Evolutionary conservation across 1,140 invertebrate genomes (phyloP).

Genomic region (Drosophila nannoptera): DNA sequence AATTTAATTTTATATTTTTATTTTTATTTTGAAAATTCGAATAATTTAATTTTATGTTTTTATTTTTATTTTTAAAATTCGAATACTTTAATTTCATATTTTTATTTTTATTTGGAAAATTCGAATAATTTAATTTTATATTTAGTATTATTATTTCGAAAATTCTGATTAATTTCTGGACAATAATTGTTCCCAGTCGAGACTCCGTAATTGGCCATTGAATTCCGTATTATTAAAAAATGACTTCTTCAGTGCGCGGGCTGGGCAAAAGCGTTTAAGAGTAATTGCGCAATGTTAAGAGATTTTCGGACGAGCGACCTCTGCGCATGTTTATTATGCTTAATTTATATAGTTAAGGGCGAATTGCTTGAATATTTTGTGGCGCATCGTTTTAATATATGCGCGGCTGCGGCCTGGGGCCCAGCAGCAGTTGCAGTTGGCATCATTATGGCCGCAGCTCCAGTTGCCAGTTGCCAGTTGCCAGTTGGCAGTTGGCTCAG

Average conservation of each 20-base stretch:
- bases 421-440: conserved; percentile 8
- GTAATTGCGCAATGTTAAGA: conserved; percentile 1
- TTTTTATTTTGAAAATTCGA: too few relatives aligned
- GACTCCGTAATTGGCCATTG: background rate
- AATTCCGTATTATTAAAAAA: conserved; percentile 1
- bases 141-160: too few relatives aligned
- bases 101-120: too few relatives aligned
- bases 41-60: too few relatives aligned
- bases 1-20: too few relatives aligned
- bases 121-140: too few relatives aligned
- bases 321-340: conserved; percentile 11
- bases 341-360: conserved; percentile 23
- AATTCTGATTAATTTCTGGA: too few relatives aligned
- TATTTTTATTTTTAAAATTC: too few relatives aligned
- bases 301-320: background rate
- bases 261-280: background rate
- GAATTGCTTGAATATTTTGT: conserved; percentile 18
- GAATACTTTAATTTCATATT: too few relatives aligned
- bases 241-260: background rate
- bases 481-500: too few relatives aligned
- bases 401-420: background rate
- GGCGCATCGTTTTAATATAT: background rate
- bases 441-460: conserved; percentile 13
- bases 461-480: background rate
- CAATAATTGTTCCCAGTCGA: too few relatives aligned